Percentiles rank a stretch among this genome's conserved stretches.
These are phyloP conservation scores for Benitochromis conjunctus DNA, from an alignment of 2,113 vertebrate genomes.

Conservation along the genomic window DNA sequence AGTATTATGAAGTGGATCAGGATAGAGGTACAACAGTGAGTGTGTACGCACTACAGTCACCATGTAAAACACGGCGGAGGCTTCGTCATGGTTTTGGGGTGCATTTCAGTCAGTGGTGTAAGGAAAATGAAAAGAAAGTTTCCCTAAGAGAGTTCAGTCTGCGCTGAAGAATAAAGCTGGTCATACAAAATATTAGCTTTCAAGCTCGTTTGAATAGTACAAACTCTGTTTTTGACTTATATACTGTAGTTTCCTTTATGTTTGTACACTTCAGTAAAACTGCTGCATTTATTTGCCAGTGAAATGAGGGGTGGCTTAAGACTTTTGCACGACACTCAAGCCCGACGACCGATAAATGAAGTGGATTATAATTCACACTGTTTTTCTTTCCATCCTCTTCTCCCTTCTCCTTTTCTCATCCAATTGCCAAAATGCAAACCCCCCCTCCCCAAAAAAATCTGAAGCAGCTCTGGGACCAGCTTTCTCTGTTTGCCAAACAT, in stretches of 20 bases:
- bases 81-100: neutral
- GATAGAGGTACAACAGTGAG: neutral
- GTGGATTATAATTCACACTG: neutral
- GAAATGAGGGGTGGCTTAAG: neutral
- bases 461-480: neutral
- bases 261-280: neutral
- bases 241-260: neutral
- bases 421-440: neutral
- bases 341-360: neutral
- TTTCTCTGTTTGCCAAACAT: slow-evolving; percentile 35
- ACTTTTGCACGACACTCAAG: neutral
- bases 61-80: neutral
- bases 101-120: neutral
- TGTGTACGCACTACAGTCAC: neutral
- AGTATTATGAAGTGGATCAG: neutral
- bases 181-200: neutral
- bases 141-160: neutral
- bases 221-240: neutral
- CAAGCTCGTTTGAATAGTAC: neutral
- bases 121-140: neutral
- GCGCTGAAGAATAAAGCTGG: neutral
- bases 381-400: neutral
- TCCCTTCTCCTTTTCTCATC: neutral
- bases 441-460: neutral
- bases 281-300: neutral